These are phyloP conservation scores for Pagrus major DNA, from an alignment of 2,113 vertebrate species.

Conservation along the genomic window DNA sequence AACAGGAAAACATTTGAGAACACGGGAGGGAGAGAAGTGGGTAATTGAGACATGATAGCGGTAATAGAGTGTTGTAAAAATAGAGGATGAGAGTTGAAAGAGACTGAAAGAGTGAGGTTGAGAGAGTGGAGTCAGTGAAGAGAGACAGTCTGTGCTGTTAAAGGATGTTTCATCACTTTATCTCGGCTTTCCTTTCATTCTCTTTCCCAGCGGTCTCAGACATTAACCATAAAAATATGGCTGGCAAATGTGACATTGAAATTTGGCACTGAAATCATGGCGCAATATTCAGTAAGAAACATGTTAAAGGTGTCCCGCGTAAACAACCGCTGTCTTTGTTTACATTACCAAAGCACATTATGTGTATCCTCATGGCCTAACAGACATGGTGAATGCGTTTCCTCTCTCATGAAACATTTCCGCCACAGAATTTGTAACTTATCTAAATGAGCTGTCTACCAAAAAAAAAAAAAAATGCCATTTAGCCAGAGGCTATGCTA, in stretches of 20 bases:
- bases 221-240: not conserved
- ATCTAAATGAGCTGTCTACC: not conserved
- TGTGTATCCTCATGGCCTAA: not conserved
- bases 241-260: constrained; percentile 7
- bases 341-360: not conserved
- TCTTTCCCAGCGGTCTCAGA: constrained; percentile 11
- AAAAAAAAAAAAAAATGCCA: not conserved
- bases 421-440: not conserved
- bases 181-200: constrained; percentile 23
- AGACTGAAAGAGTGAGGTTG: constrained; percentile 34
- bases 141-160: constrained; percentile 12
- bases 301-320: not conserved
- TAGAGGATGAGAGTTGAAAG: constrained; percentile 41
- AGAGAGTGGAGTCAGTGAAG: constrained; percentile 9
- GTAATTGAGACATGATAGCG: constrained; percentile 34
- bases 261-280: not conserved
- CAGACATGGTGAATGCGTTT: not conserved
- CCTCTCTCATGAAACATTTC: not conserved
- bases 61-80: constrained; percentile 5
- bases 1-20: constrained; percentile 31
- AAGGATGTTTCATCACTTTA: constrained; percentile 47
- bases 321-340: not conserved
- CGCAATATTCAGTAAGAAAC: not conserved
- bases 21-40: not conserved
- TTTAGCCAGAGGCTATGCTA: not conserved